Conservation (phyloP, 1,140 invertebrate genomes). For the Drosophila subobscura region DNA sequence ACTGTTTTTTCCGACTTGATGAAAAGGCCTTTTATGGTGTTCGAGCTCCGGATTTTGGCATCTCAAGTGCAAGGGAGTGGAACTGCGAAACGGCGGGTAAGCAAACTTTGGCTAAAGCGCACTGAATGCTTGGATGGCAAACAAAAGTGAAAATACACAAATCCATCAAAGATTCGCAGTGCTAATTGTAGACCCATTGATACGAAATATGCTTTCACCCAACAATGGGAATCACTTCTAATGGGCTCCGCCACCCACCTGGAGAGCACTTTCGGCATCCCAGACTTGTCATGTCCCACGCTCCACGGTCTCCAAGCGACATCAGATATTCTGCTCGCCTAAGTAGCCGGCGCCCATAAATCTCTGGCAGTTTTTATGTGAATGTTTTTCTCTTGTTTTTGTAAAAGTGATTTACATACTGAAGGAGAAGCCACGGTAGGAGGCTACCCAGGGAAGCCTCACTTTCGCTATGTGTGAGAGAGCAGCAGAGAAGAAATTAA, state of each 20-base stretch:
- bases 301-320: not conserved
- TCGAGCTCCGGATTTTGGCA: slow-evolving; percentile 4
- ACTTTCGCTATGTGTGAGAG: slow-evolving; percentile 36
- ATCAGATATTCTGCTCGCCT: slow-evolving; percentile 46
- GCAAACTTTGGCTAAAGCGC: slow-evolving; percentile 3
- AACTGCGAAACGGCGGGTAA: not conserved
- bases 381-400: slow-evolving; percentile 4
- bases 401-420: slow-evolving; percentile 50
- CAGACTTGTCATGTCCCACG: slow-evolving; percentile 44
- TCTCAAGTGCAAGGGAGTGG: slow-evolving; percentile 46
- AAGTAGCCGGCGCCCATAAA: slow-evolving; percentile 46
- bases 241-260: slow-evolving; percentile 28
- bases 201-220: slow-evolving; percentile 25
- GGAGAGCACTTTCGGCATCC: slow-evolving; percentile 30
- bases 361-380: slow-evolving; percentile 29
- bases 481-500: slow-evolving; percentile 33
- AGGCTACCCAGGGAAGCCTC: slow-evolving; percentile 22
- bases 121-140: slow-evolving; percentile 10
- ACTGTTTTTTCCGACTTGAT: slow-evolving; percentile 26
- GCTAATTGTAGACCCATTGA: slow-evolving; percentile 34
- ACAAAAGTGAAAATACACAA: slow-evolving; percentile 33
- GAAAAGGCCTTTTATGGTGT: slow-evolving; percentile 44
- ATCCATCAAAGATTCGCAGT: too few relatives aligned
- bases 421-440: slow-evolving; percentile 30
- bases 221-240: not conserved